Evolutionary conservation across 2,888 invertebrate genomes (phyloP), one percentile per base, ranked within the genome.

Genomic region (Xestia rhomboidea): DNA sequence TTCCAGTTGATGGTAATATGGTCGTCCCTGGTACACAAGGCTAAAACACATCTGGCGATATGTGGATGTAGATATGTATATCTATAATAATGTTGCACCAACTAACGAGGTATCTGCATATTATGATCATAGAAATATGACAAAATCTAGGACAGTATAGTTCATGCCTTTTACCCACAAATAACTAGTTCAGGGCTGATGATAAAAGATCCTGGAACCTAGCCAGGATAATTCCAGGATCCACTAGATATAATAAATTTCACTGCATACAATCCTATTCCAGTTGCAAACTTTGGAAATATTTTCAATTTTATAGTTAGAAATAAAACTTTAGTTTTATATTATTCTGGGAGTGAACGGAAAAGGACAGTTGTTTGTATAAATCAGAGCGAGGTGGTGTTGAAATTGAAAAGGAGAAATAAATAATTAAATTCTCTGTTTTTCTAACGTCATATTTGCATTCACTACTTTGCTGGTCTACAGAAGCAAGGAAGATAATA

Each of bases 301-400:
- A 82, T 82, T 72, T 85, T 82, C 24, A 66, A 66, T 82, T 75
- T 85, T 85, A 75, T 57, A 15, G 75, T 66, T 24, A 2, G 24
- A 62, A 51, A 62, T 85, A 81, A 81, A 85, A 68, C 18, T 66
- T 75, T 60, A 66, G 71, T 66, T 85, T 76, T 8, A 82, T 76
- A 71, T 68, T 62, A 75, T 81, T 67, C 57, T 34, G 18, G 38
- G 38, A 21, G 70, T 18, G 60, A 46, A 68, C 62, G 2, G 30
- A 3, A 49, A 64, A 57, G 18, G 15, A 76, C 34, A 46, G 46
- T 18, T 27, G 34, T 49, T 49, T 64, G 78, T 15, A 77, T 78
- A 57, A 78, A 64, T 68, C 49, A 34, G 15, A 21, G 13, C 15
- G 13, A 44, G 21, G 54, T 44, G 38, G n/a, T 77, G 46, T 83